Conservation (phyloP, 2,113 vertebrate genomes). For the Scolopax mira region DNA sequence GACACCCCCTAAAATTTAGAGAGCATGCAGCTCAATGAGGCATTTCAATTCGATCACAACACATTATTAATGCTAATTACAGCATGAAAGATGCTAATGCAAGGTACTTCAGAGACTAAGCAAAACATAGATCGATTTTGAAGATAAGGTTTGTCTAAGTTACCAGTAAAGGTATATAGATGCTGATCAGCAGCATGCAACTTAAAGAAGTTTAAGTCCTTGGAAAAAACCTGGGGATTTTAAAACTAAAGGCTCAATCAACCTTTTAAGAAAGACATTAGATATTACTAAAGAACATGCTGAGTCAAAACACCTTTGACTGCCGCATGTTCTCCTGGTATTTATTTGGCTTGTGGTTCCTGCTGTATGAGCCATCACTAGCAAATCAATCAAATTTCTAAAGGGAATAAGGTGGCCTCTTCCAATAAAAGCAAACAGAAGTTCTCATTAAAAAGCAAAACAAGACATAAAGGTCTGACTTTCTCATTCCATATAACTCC, state of each 20-base stretch:
- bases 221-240: background rate
- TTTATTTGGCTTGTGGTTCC: background rate
- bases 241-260: background rate
- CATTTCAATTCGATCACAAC: slow-evolving; percentile 25
- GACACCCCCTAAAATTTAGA: slow-evolving; percentile 1
- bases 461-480: background rate
- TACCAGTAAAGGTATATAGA: background rate
- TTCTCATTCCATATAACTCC: background rate
- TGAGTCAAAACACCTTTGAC: background rate
- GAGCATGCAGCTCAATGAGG: slow-evolving; percentile 15
- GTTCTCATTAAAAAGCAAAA: background rate
- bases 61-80: slow-evolving; percentile 41
- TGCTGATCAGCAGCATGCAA: background rate
- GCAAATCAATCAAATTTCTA: background rate
- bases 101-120: background rate
- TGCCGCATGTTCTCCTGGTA: background rate
- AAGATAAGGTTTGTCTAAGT: background rate
- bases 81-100: slow-evolving; percentile 13
- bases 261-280: background rate
- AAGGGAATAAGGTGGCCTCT: background rate
- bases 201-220: background rate
- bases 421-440: background rate
- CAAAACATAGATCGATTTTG: background rate
- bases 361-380: background rate
- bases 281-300: background rate